phyloP scores from a whole-genome alignment of 2,888 invertebrate species.

The Scaptomyza caliginosa region DNA sequence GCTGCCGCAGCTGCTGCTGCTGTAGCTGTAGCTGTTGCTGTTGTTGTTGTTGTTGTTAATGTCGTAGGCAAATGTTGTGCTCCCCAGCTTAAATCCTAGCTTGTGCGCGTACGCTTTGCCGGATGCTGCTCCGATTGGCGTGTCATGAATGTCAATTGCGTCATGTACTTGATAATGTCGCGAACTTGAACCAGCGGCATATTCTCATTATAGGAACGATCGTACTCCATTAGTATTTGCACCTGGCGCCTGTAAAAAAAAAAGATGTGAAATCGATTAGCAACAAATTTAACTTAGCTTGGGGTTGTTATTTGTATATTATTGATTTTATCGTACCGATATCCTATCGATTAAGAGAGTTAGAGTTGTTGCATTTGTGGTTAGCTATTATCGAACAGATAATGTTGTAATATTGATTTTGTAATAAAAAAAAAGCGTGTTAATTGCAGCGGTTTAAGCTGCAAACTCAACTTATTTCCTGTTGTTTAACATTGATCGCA shows the following conservation, averaged over 20 bases:
- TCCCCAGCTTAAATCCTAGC: slow-evolving; percentile 85
- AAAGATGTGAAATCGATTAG: not conserved
- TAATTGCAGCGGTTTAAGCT: too few relatives aligned
- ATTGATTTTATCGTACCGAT: too few relatives aligned
- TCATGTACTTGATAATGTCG: slow-evolving; percentile 93
- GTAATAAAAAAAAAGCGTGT: too few relatives aligned
- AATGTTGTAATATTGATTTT: too few relatives aligned
- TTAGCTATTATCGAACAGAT: too few relatives aligned
- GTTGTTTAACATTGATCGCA: too few relatives aligned
- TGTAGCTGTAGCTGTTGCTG: slow-evolving; percentile 50
- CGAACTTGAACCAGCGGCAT: slow-evolving; percentile 92
- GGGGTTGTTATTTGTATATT: too few relatives aligned
- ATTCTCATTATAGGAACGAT: slow-evolving; percentile 90
- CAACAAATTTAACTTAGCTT: not conserved
- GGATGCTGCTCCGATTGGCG: slow-evolving; percentile 84
- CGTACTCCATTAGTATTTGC: slow-evolving; percentile 90
- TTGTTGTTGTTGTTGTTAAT: slow-evolving; percentile 67
- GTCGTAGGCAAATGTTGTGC: slow-evolving; percentile 82
- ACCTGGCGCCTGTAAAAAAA: slow-evolving; percentile 87
- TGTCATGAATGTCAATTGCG: slow-evolving; percentile 94
- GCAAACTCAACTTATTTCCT: too few relatives aligned
- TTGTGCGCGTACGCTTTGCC: slow-evolving; percentile 83
- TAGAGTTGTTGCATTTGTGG: too few relatives aligned
- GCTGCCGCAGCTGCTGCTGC: slow-evolving; percentile 19
- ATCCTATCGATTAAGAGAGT: too few relatives aligned